Conservation (phyloP, 1,140 invertebrate species). For the Dendrolimus kikuchii region DNA sequence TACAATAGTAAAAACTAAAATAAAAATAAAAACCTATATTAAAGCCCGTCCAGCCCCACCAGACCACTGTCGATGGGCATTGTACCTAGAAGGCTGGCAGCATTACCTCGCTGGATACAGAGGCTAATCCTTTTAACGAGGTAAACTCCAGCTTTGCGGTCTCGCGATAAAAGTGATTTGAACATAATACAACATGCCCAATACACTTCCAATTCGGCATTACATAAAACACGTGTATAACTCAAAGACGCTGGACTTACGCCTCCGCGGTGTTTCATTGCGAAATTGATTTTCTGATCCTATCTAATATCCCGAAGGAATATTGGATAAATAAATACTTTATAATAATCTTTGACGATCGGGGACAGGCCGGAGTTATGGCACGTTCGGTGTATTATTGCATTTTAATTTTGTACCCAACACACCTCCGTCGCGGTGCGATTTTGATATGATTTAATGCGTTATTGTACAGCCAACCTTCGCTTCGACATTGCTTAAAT, state of each 20-base stretch:
- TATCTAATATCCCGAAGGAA: slow-evolving; percentile 63
- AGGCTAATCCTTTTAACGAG: too few relatives aligned
- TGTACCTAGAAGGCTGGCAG: too few relatives aligned
- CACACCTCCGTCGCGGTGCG: slow-evolving; percentile 54
- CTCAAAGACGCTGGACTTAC: slow-evolving; percentile 45
- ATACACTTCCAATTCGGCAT: slow-evolving; percentile 33
- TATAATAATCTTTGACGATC: slow-evolving; percentile 59
- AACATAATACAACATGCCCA: slow-evolving; percentile 7
- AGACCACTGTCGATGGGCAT: too few relatives aligned
- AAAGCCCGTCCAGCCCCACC: too few relatives aligned
- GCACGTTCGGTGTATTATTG: slow-evolving; percentile 58
- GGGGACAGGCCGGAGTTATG: slow-evolving; percentile 62
- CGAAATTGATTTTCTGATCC: slow-evolving; percentile 67
- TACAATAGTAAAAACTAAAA: too few relatives aligned
- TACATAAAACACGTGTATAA: slow-evolving; percentile 43
- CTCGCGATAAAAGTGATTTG: too few relatives aligned
- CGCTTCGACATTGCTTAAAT: slow-evolving; percentile 29
- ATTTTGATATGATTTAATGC: slow-evolving; percentile 54
- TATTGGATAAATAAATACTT: slow-evolving; percentile 68
- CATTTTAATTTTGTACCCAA: slow-evolving; percentile 59
- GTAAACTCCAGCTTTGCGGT: too few relatives aligned
- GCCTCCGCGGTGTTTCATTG: slow-evolving; percentile 56
- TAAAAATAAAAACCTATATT: too few relatives aligned
- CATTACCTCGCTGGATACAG: too few relatives aligned
- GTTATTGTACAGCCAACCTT: slow-evolving; percentile 41